phyloP scores from a whole-genome alignment of 1,140 invertebrate species.

The Diplogasteroides magnus region DNA sequence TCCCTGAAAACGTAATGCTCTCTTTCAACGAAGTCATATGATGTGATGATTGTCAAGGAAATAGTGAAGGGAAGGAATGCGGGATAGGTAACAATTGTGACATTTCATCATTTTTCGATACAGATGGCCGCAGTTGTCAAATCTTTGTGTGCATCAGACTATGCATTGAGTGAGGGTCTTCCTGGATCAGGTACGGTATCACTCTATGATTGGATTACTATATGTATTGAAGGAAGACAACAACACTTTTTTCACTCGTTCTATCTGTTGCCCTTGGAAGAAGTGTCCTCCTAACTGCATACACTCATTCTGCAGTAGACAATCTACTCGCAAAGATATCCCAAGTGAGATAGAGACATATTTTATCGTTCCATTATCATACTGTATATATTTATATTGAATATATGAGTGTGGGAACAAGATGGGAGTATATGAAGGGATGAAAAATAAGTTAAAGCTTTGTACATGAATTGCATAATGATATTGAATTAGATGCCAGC shows the following conservation, averaged over 20 bases:
- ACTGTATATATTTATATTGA: no score
- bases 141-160: conserved; percentile 18
- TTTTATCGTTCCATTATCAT: not conserved
- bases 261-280: conserved; percentile 13
- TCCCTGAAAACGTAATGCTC: not conserved
- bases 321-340: conserved; percentile 17
- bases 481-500: no score
- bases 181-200: conserved; percentile 19
- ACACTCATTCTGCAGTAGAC: conserved; percentile 29
- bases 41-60: not conserved
- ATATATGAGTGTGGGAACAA: not conserved
- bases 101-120: not conserved
- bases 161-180: conserved; percentile 20
- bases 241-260: conserved; percentile 19
- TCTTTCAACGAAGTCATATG: not conserved
- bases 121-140: conserved; percentile 3
- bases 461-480: no score
- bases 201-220: not conserved
- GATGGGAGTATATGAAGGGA: no score
- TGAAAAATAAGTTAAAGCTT: no score
- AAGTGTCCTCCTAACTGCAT: conserved; percentile 16
- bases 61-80: not conserved
- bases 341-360: not conserved
- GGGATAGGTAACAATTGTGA: not conserved
- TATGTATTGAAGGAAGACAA: conserved; percentile 23